A percentile compares a stretch with the other conserved stretches of the same genome.
Conservation (phyloP, 2,797 vertebrate genomes). For the Staurois parvus region DNA sequence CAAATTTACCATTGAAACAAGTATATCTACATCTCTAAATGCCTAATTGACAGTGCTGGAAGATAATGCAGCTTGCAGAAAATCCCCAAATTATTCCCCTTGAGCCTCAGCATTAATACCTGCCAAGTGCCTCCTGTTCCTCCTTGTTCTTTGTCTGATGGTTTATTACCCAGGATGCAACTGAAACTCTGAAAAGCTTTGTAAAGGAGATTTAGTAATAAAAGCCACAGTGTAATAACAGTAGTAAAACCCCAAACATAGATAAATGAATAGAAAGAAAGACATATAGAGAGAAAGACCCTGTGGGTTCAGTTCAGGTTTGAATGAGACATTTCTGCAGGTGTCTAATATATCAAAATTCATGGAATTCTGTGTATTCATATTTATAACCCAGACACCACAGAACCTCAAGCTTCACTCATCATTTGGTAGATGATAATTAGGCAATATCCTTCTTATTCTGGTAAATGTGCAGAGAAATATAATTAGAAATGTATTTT, state of each 20-base stretch:
- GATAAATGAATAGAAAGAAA: background rate
- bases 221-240: background rate
- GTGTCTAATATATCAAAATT: no score
- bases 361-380: no score
- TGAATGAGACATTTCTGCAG: no score
- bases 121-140: constrained; percentile 56
- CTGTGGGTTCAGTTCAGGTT: no score
- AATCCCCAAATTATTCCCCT: constrained; percentile 56
- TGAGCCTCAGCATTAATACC: constrained; percentile 61
- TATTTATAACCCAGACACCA: no score
- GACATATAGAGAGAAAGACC: background rate
- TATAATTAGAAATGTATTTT: no score
- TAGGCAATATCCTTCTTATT: no score
- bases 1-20: constrained; percentile 57
- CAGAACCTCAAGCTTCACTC: no score
- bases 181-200: background rate
- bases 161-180: constrained; percentile 5
- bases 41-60: constrained; percentile 60
- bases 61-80: constrained; percentile 47
- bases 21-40: constrained; percentile 60
- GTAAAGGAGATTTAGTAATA: background rate
- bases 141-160: constrained; percentile 33
- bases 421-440: no score
- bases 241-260: background rate
- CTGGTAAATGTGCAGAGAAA: no score